A percentile compares a stretch with the other conserved stretches of the same genome.
phyloP scores from a whole-genome alignment of 2,113 vertebrate genomes.

The Turnix velox region DNA sequence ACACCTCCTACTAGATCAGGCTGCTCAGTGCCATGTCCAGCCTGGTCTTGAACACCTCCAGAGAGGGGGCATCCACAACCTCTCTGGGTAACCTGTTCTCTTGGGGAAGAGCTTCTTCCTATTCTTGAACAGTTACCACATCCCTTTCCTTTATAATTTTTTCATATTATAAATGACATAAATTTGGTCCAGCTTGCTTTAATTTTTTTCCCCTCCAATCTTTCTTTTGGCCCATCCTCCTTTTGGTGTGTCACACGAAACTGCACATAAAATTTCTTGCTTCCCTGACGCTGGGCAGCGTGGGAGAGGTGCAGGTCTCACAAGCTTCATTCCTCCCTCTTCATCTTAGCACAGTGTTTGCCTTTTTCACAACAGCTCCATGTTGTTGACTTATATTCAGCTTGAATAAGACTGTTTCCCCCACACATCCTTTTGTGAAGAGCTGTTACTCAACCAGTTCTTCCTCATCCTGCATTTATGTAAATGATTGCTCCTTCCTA shows the following conservation, averaged over 20 bases:
- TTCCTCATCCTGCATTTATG: conserved; percentile 36
- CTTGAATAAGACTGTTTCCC: conserved; percentile 34
- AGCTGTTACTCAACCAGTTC: conserved; percentile 52
- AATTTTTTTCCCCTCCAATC: accelerated
- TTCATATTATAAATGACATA: not conserved
- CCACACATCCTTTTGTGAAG: conserved; percentile 21
- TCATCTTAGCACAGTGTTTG: not conserved
- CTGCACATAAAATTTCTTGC: not conserved
- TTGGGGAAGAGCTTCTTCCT: too few species aligned
- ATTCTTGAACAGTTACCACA: not conserved
- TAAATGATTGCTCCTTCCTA: conserved; percentile 5
- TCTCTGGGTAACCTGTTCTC: too few species aligned
- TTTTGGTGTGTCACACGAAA: not conserved
- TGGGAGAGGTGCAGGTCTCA: conserved; percentile 5
- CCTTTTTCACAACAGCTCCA: conserved; percentile 25
- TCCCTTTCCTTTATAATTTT: not conserved
- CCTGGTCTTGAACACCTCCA: too few species aligned
- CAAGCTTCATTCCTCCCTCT: not conserved
- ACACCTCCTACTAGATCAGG: too few species aligned
- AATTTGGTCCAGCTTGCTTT: not conserved
- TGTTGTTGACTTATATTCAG: conserved; percentile 22
- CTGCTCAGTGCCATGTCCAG: too few species aligned
- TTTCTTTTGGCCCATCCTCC: not conserved
- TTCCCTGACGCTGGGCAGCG: not conserved
- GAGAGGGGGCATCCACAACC: too few species aligned